Conservation (phyloP, 2,113 vertebrate species). For the Callaeas wilsoni region DNA sequence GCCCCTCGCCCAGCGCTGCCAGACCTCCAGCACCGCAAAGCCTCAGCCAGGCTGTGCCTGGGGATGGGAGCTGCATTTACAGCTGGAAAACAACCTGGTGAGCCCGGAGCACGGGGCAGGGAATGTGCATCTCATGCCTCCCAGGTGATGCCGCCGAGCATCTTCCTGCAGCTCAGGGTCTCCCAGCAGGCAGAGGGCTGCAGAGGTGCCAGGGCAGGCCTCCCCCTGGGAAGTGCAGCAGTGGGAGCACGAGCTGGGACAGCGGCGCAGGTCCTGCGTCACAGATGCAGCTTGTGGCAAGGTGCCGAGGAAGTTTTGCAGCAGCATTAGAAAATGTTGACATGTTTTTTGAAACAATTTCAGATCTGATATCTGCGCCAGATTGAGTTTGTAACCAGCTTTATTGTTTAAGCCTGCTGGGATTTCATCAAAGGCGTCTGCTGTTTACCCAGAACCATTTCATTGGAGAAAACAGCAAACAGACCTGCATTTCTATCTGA, state of each 20-base stretch:
- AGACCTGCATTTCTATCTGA: slow-evolving; percentile 80
- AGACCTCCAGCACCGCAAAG: not conserved
- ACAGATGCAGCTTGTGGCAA: slow-evolving; percentile 5
- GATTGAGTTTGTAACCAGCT: slow-evolving; percentile 84
- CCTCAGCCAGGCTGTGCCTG: not conserved
- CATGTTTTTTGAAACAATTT: slow-evolving; percentile 82
- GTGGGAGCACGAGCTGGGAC: not conserved
- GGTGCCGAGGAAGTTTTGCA: slow-evolving; percentile 64
- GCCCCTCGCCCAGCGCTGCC: not conserved
- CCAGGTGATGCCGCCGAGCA: not conserved
- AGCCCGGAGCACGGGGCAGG: fast-evolving
- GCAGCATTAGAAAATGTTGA: slow-evolving; percentile 76
- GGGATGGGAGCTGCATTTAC: not conserved
- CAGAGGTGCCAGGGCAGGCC: not conserved
- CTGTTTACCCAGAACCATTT: slow-evolving; percentile 82
- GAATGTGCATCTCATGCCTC: not conserved
- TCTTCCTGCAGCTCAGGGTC: not conserved
- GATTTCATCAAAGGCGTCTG: slow-evolving; percentile 82
- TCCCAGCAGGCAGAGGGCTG: not conserved
- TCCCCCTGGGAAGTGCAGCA: not conserved
- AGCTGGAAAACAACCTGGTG: not conserved
- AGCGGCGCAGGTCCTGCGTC: not conserved
- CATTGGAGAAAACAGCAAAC: slow-evolving; percentile 82
- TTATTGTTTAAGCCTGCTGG: slow-evolving; percentile 85
- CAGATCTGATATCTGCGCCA: slow-evolving; percentile 81